Conservation (phyloP, 2,113 vertebrate genomes). For the Sigmodon hispidus region DNA sequence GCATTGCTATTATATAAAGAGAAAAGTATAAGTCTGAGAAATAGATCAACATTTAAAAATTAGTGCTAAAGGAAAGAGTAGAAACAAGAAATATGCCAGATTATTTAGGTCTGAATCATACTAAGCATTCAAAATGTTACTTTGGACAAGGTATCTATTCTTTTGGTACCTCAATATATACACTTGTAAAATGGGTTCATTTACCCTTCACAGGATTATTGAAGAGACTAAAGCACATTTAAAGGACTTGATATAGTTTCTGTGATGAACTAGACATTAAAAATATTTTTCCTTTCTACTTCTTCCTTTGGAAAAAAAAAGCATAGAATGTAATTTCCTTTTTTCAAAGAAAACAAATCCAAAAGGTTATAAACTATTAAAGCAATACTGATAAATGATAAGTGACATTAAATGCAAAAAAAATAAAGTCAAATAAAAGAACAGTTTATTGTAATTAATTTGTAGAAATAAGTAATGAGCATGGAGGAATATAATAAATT, state of each 20-base stretch:
- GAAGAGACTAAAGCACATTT: neutral
- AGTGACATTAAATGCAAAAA: neutral
- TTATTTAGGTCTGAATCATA: neutral
- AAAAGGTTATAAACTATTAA: neutral
- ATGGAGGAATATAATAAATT: neutral
- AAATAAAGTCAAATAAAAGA: neutral
- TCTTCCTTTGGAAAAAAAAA: slow-evolving; percentile 1
- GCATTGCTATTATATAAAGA: neutral
- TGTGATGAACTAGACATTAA: neutral
- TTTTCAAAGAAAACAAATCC: neutral
- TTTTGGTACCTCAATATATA: slow-evolving; percentile 4
- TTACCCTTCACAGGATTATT: neutral
- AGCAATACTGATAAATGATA: neutral
- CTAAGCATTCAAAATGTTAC: neutral
- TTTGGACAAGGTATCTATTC: neutral
- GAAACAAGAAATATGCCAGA: neutral
- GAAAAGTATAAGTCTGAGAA: neutral
- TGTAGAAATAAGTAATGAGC: neutral
- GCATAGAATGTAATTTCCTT: neutral
- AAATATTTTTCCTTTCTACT: neutral
- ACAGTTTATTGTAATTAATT: slow-evolving; percentile 14
- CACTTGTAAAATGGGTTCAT: neutral
- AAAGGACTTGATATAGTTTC: neutral
- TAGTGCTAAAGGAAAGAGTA: neutral
- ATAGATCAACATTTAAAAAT: neutral